Evolutionary conservation across 2,113 vertebrate species (phyloP).

Genomic region (Cinclus cinclus): DNA sequence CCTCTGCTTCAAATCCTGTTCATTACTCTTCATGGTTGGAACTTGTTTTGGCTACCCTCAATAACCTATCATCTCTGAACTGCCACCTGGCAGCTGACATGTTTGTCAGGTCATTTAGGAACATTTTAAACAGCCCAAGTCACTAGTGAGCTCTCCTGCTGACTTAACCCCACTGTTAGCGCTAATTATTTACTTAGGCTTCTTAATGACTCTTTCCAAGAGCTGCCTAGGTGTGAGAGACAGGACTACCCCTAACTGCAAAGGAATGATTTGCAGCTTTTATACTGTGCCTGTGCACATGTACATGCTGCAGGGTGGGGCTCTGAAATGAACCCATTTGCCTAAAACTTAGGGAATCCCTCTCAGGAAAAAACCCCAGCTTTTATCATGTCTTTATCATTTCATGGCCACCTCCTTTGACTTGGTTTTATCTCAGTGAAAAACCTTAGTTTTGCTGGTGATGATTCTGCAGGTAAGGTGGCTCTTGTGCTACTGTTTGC

Average conservation of each 20-base stretch:
- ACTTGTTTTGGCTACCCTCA: background rate
- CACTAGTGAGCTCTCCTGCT: background rate
- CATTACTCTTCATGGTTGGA: background rate
- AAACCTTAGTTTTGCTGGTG: background rate
- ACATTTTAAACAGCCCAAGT: background rate
- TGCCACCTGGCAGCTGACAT: background rate
- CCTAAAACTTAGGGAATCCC: background rate
- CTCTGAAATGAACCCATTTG: background rate
- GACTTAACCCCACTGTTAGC: background rate
- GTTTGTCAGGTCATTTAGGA: background rate
- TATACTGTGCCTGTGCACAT: accelerated
- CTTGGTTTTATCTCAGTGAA: background rate
- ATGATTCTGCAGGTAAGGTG: background rate
- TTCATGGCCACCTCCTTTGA: background rate
- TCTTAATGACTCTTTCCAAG: background rate
- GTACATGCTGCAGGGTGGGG: accelerated
- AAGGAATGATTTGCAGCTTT: background rate
- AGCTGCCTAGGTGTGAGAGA: background rate
- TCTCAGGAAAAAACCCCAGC: background rate
- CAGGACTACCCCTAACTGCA: background rate
- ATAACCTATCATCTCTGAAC: background rate
- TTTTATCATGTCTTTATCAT: background rate
- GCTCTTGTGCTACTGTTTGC: background rate
- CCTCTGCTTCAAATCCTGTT: background rate
- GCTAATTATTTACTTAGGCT: background rate